Evolutionary conservation across 2,888 invertebrate species (phyloP), one percentile per base, ranked within the genome.

Genomic region (Lasioglossum oenotherae): DNA sequence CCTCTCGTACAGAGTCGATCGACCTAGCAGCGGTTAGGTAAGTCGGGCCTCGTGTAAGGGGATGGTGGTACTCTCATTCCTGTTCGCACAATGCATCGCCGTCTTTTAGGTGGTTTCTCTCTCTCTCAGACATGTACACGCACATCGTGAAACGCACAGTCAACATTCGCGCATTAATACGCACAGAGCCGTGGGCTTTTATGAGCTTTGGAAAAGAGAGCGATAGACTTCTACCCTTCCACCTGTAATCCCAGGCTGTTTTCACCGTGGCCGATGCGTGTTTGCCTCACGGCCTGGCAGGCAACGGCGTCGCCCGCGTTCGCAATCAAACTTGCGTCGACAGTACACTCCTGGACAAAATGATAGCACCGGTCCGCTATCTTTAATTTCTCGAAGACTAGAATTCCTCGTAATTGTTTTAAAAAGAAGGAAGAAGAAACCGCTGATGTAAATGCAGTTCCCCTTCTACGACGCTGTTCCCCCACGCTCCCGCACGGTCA

Each of bases 311-410:
- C 78, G 78, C 81, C 69, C 80, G 85, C 86, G 86, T 85, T 89
- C 83, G 89, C 91, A 89, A 91, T 91, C 90, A 91, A 91, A 91
- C 84, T 89, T 91, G 89, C 91, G 90, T 90, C 89, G 74, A 82
- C 84, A 46, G 71, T 72, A 78, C 78, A 57, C 57, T 57, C 57
- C 12, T 57, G 57, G 57, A 57, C 57, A 57, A 57, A 57, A 57
- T 12, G 57, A 57, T 27, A 57, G n/a, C 57, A 57, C 4, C 3
- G 12, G n/a, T 57, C n/a, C 8, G 57, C n/a, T 27, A 57, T 12
- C 57, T n/a, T 57, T 12, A n/a, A 57, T n/a, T 57, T 10, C n/a
- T 53, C 23, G 2, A 23, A 23, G 53, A 53, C 53, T 53, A 3
- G 53, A 53, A 23, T 53, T 53, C 10, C 53, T 23, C 2, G 3